phyloP scores from a whole-genome alignment of 2,113 vertebrate genomes.

The Ailuropoda melanoleuca region DNA sequence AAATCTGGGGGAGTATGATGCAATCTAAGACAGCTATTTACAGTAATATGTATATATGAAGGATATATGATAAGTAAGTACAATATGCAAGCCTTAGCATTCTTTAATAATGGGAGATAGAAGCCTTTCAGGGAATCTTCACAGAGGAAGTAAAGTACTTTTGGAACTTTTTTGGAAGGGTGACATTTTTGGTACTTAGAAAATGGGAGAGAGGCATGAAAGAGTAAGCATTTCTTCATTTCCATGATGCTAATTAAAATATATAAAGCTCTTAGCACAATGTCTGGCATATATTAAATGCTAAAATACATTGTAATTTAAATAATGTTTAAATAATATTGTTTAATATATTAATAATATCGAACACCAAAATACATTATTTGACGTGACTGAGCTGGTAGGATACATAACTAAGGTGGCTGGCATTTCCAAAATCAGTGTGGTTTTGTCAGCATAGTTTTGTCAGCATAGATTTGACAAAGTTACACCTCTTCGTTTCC shows the following conservation, averaged over 20 bases:
- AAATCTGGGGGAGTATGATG: not conserved
- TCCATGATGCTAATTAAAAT: not conserved
- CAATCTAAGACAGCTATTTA: not conserved
- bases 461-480: not conserved
- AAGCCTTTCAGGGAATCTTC: not conserved
- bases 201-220: not conserved
- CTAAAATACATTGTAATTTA: not conserved
- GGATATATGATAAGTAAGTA: not conserved
- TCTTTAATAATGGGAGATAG: not conserved
- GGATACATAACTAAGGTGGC: not conserved
- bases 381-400: not conserved
- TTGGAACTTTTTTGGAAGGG: not conserved
- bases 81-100: not conserved
- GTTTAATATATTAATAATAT: not conserved
- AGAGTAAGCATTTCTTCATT: not conserved
- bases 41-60: not conserved
- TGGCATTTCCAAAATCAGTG: slow-evolving; percentile 22
- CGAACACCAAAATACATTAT: not conserved
- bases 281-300: not conserved
- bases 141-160: not conserved
- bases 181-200: not conserved
- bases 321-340: not conserved
- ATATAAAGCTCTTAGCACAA: not conserved
- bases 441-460: not conserved
- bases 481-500: not conserved